Evolutionary conservation across 2,113 vertebrate genomes (phyloP), one percentile per base, ranked within the genome.

Genomic region (Acanthochromis polyacanthus): DNA sequence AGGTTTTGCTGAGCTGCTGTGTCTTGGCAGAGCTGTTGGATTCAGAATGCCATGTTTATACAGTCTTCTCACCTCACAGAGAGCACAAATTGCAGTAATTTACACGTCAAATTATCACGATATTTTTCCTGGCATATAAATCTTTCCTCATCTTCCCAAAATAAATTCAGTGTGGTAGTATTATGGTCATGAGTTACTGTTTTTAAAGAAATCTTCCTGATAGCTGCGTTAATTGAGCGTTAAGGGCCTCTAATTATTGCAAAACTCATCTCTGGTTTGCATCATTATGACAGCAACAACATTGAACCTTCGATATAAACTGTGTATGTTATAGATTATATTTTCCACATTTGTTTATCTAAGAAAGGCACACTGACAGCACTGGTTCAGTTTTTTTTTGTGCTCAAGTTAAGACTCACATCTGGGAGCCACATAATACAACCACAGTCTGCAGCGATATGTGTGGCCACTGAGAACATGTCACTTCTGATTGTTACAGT

Each of bases 101-200:
- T 89, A 88, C 46, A 74, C 12, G 20, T 74, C 61, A 69, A 82
- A 88, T 85, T 30, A 50, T 57, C 0, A 11, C 28, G 30, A 63
- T 86, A 75, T 92, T 93, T 88, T 38, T 80, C 58, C 80, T 88
- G 89, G 84, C 85, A 48, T 36, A 17, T 19, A 32, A 64, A 22
- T 52, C 25, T 76, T 23, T 75, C 64, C 11, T 32, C 62, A 46
- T 63, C n/a, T 60, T 75, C 32, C 23, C 20, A 80, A 71, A 74
- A 82, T 64, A 65, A 70, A 87, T 50, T 45, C 10, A 4, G 38
- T 50, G 28, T 11, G 60, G 79, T 63, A 51, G 32, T 58, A 28
- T 10, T 45, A 82, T 84, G 52, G 22, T 88, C 68, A 79, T 25
- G 30, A 52, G 60, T 19, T 19, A 58, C 45, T 91, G 63, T 87